Conservation (phyloP, 2,797 vertebrate genomes). For the Eleutherodactylus coqui region DNA sequence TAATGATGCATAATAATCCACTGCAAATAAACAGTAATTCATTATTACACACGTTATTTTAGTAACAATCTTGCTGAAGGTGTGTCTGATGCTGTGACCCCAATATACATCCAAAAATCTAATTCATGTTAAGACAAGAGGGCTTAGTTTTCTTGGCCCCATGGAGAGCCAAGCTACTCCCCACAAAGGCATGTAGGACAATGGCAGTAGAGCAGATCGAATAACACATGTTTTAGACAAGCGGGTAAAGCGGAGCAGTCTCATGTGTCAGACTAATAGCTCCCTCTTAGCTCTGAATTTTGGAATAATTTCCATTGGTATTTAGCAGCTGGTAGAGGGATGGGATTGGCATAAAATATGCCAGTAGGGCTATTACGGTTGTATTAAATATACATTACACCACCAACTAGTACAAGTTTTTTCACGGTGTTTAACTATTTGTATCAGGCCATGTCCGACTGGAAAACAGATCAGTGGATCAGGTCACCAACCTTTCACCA, state of each 20-base stretch:
- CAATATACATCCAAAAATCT: slow-evolving; percentile 27
- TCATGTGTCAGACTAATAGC: slow-evolving; percentile 28
- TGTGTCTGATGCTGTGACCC: slow-evolving; percentile 42
- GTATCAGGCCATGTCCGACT: neutral
- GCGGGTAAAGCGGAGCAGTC: slow-evolving; percentile 44
- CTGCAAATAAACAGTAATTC: slow-evolving; percentile 18
- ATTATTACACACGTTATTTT: neutral
- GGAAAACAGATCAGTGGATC: neutral
- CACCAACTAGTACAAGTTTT: neutral
- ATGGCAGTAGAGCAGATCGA: slow-evolving; percentile 21
- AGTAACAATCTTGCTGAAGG: slow-evolving; percentile 24
- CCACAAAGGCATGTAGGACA: slow-evolving; percentile 40
- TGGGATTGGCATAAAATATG: slow-evolving; percentile 3
- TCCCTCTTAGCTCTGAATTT: slow-evolving; percentile 1
- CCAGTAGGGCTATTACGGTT: neutral
- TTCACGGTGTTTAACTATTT: neutral
- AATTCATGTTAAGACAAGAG: slow-evolving; percentile 43
- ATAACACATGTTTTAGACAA: slow-evolving; percentile 16
- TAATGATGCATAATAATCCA: neutral
- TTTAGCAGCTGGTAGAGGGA: slow-evolving; percentile 31
- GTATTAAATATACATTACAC: neutral
- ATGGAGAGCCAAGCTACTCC: slow-evolving; percentile 31
- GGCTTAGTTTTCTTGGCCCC: slow-evolving; percentile 44
- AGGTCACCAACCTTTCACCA: neutral
- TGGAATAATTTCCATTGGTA: slow-evolving; percentile 20